Conservation (phyloP, 2,797 vertebrate species). For the Mormyrus hasselquistii region DNA sequence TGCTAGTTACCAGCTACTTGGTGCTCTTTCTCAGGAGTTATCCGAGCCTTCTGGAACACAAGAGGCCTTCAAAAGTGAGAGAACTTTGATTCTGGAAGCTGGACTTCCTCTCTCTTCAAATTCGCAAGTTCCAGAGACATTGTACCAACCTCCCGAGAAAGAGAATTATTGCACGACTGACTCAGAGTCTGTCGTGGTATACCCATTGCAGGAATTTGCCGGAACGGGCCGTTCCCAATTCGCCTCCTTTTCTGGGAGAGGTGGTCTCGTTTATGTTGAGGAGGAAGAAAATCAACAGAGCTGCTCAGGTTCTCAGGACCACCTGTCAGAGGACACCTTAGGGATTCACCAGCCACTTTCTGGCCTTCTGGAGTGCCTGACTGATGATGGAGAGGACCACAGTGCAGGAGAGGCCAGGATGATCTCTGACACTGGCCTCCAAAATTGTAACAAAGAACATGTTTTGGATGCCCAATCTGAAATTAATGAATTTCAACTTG, state of each 20-base stretch:
- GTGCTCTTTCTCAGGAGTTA: background rate
- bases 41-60: background rate
- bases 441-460: background rate
- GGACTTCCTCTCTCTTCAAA: slow-evolving; percentile 24
- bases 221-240: background rate
- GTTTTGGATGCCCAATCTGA: background rate
- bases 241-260: background rate
- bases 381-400: background rate
- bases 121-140: background rate
- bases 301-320: background rate
- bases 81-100: slow-evolving; percentile 23
- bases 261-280: background rate
- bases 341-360: slow-evolving; percentile 3
- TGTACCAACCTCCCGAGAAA: background rate
- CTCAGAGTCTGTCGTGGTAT: background rate
- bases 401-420: background rate
- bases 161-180: slow-evolving; percentile 9
- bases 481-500: background rate
- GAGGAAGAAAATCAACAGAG: background rate
- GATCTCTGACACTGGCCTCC: background rate
- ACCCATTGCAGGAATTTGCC: background rate
- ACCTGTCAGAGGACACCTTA: background rate
- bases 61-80: slow-evolving; percentile 9
- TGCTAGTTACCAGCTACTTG: background rate
- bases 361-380: slow-evolving; percentile 3